A percentile compares a stretch with the other conserved stretches of the same genome.
Evolutionary conservation across 2,797 vertebrate genomes (phyloP).

Genomic region (Columba guinea): DNA sequence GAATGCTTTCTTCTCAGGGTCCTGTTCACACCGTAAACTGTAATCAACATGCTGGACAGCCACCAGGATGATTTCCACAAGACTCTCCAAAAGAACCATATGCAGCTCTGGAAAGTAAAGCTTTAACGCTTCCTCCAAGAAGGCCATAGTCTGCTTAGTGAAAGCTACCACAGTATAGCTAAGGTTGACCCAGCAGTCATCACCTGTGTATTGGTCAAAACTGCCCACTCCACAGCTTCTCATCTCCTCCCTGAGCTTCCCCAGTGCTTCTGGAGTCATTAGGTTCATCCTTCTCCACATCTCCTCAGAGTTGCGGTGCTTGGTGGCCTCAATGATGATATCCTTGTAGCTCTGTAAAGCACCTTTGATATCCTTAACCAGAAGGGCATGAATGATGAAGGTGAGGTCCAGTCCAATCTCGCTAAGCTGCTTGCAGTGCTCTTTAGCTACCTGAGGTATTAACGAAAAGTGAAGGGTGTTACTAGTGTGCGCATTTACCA

Average conservation of each 20-base stretch:
- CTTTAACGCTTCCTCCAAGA: slow-evolving; percentile 95
- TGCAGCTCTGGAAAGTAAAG: slow-evolving; percentile 97
- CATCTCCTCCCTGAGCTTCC: slow-evolving; percentile 97
- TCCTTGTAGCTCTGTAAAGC: slow-evolving; percentile 95
- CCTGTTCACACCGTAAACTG: slow-evolving; percentile 96
- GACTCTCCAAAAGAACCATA: slow-evolving; percentile 96
- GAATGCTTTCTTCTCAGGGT: slow-evolving; percentile 93
- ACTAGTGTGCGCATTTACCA: background rate
- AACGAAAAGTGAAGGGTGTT: background rate
- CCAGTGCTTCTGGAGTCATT: slow-evolving; percentile 95
- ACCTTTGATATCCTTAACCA: slow-evolving; percentile 93
- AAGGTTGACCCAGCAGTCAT: slow-evolving; percentile 98
- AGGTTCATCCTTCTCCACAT: slow-evolving; percentile 99
- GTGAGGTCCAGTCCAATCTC: slow-evolving; percentile 97
- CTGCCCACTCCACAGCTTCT: slow-evolving; percentile 84
- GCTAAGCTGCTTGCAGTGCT: slow-evolving; percentile 93
- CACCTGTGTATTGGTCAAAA: slow-evolving; percentile 94
- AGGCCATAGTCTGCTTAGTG: slow-evolving; percentile 98
- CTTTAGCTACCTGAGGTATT: slow-evolving; percentile 89
- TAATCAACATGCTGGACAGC: slow-evolving; percentile 98
- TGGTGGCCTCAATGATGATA: slow-evolving; percentile 97
- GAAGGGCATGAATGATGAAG: slow-evolving; percentile 91
- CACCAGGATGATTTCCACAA: slow-evolving; percentile 93
- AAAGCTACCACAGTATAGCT: slow-evolving; percentile 98
- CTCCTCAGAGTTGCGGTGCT: slow-evolving; percentile 98